Base-by-base conservation (phyloP, 2,888 invertebrate genomes). In the Pristionchus arcanus region DNA sequence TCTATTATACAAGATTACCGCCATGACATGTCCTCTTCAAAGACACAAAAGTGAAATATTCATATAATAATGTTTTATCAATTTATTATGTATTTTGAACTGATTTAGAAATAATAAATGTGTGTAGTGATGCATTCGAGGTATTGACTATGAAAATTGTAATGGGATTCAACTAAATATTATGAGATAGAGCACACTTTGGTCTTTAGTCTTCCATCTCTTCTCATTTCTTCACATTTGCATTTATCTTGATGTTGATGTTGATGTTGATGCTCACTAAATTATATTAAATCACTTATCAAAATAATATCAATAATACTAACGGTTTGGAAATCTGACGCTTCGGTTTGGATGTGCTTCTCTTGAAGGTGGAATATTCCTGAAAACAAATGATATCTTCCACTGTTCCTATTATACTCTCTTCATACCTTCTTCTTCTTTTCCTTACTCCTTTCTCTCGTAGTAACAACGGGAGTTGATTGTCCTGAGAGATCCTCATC, bases 211-310 rank as follows among this genome's bases (percentile, higher is more conserved):
- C 90, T 91, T 25, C 91, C 90, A 90, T 93, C 92, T 15, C 83
- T 89, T 87, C 93, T 89, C 31, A 93, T 91, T 25, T 91, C 92
- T 49, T 93, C 93, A 55, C 92, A 92, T 81, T 90, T 91, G 77
- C 93, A 93, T 34, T 90, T 37, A 84, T 66, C 89, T 55, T 81
- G 28, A 34, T 85, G 81, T 71, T 74, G 87, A 34, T 85, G 81
- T 71, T 74, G 87, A 88, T 84, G 66, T 49, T 49, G 42, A 21
- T 74, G 34, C 28, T 63, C 88, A 55, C 59, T 74, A 2, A 59
- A 74, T 25, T 15, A 1, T 7, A 19, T 59, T 25, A 3, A 25
- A 16, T 59, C 19, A 53, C 85, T n/a, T n/a, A 42, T 42, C 77
- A 77, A 13, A 31, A 11, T 16, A 42, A 15, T 49, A 25, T n/a